Evolutionary conservation across 1,140 invertebrate genomes (phyloP).

Genomic region (Galendromus occidentalis): DNA sequence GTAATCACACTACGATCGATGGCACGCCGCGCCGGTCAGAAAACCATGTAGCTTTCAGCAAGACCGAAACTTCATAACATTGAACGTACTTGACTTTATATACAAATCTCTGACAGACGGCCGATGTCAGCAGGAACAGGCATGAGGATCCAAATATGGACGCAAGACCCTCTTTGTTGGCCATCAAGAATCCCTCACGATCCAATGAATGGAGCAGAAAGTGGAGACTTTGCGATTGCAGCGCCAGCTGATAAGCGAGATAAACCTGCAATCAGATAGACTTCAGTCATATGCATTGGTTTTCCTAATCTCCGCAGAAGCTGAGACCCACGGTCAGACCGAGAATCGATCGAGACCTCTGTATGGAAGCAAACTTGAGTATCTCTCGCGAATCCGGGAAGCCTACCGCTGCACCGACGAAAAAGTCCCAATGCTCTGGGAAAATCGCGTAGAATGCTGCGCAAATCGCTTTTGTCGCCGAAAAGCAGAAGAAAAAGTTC

Average conservation of each 20-base stretch:
- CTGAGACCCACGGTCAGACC: no score
- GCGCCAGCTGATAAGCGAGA: background rate
- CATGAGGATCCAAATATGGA: background rate
- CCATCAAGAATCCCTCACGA: background rate
- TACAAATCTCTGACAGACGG: background rate
- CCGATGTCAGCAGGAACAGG: background rate
- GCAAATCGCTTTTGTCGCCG: slow-evolving; percentile 43
- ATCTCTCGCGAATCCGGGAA: no score
- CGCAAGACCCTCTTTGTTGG: slow-evolving; percentile 3
- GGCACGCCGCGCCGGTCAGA: no score
- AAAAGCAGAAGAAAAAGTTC: slow-evolving; percentile 90
- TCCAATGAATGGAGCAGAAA: background rate
- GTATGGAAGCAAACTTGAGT: no score
- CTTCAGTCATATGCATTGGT: no score
- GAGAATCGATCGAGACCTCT: no score
- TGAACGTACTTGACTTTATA: slow-evolving; percentile 8
- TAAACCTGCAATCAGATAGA: background rate
- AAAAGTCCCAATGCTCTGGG: background rate
- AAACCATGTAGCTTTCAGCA: background rate
- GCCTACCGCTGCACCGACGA: background rate
- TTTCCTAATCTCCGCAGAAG: no score
- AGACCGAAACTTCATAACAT: background rate
- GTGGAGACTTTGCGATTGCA: background rate
- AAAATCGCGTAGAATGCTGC: slow-evolving; percentile 2
- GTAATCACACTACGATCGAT: no score